Evolutionary conservation across 2,888 invertebrate genomes (phyloP).

Genomic region (Melanargia galathea): DNA sequence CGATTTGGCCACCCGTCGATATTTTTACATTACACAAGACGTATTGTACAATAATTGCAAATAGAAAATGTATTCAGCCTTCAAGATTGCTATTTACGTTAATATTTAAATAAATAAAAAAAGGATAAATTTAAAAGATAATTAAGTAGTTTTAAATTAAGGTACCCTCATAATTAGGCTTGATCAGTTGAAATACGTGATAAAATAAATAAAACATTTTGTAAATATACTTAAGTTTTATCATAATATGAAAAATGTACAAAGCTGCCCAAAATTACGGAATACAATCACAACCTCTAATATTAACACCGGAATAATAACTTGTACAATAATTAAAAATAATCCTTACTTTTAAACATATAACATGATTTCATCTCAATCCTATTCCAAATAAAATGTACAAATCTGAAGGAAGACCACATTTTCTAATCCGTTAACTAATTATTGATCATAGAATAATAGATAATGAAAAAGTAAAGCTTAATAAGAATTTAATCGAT

Average conservation of each 20-base stretch:
- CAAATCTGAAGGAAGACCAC: slow-evolving; percentile 61
- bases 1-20: slow-evolving; percentile 70
- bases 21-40: slow-evolving; percentile 39
- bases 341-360: slow-evolving; percentile 2
- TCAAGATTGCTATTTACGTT: slow-evolving; percentile 46
- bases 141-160: slow-evolving; percentile 3
- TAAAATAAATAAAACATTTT: neutral
- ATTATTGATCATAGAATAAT: slow-evolving; percentile 49
- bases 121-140: slow-evolving; percentile 1
- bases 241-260: neutral
- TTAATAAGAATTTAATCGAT: slow-evolving; percentile 69
- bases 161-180: neutral
- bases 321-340: slow-evolving; percentile 47
- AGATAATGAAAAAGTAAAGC: slow-evolving; percentile 59
- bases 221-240: neutral
- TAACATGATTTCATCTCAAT: slow-evolving; percentile 4
- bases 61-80: slow-evolving; percentile 51
- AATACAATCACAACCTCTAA: slow-evolving; percentile 35
- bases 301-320: slow-evolving; percentile 46
- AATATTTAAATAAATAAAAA: slow-evolving; percentile 48
- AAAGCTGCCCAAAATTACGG: slow-evolving; percentile 22
- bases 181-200: neutral
- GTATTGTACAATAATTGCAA: slow-evolving; percentile 44
- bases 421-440: slow-evolving; percentile 58
- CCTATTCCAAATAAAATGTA: slow-evolving; percentile 35